These are phyloP conservation scores for Drosophila diplacantha DNA, from an alignment of 2,888 invertebrate species.

Conservation along the genomic window DNA sequence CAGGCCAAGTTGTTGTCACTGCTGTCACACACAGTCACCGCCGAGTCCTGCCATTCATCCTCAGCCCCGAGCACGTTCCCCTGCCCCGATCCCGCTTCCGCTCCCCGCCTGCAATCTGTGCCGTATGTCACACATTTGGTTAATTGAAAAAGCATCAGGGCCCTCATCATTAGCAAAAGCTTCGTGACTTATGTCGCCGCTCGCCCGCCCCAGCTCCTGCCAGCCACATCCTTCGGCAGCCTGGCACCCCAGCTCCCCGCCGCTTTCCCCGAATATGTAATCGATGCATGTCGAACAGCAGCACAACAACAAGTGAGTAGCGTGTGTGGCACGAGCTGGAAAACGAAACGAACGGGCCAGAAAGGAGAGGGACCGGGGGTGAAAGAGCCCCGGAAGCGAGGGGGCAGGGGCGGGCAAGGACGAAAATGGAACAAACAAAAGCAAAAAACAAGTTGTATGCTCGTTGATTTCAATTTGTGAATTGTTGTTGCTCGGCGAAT, in stretches of 20 bases:
- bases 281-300: conserved; percentile 71
- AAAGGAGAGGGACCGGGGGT: conserved; percentile 5
- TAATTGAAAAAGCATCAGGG: conserved; percentile 69
- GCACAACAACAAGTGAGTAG: conserved; percentile 44
- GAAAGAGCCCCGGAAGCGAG: no score
- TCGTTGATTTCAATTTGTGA: conserved; percentile 71
- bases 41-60: conserved; percentile 8
- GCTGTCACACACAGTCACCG: conserved; percentile 26
- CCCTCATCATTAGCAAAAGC: conserved; percentile 68
- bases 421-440: conserved; percentile 49
- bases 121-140: conserved; percentile 56
- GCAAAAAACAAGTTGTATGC: conserved; percentile 63
- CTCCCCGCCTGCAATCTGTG: conserved; percentile 15
- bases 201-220: conserved; percentile 23
- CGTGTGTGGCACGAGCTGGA: conserved; percentile 49
- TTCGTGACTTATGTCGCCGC: conserved; percentile 59
- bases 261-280: conserved; percentile 58
- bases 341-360: conserved; percentile 44
- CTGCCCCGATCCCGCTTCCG: not conserved
- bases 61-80: not conserved
- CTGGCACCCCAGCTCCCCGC: not conserved
- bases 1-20: conserved; percentile 21
- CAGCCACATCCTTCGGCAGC: conserved; percentile 4
- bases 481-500: conserved; percentile 52
- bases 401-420: not conserved